phyloP scores from a whole-genome alignment of 1,140 invertebrate genomes.

The Drosophila pseudoobscura region DNA sequence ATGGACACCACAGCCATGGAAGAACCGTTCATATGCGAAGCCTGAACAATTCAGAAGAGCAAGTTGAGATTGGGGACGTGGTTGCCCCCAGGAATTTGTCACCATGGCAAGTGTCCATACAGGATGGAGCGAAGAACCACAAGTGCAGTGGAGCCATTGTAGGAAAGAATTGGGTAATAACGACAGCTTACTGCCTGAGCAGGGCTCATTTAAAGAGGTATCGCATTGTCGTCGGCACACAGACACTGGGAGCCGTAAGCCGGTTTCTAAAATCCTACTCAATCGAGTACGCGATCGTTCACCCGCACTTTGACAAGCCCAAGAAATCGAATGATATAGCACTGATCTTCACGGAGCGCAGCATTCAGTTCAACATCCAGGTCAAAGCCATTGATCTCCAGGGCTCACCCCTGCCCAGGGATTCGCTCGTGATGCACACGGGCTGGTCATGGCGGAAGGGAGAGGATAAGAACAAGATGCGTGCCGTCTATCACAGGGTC shows the following conservation, averaged over 20 bases:
- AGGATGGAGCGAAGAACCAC: neutral
- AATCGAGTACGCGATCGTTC: constrained; percentile 4
- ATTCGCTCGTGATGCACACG: neutral
- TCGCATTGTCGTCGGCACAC: neutral
- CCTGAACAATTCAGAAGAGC: too few species aligned
- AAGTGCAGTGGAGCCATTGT: constrained; percentile 19
- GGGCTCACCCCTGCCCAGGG: neutral
- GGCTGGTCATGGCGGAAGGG: neutral
- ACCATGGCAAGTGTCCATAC: constrained; percentile 12
- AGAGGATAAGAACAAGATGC: neutral
- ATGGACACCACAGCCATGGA: too few species aligned
- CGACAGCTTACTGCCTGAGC: constrained; percentile 1
- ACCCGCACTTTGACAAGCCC: constrained; percentile 2
- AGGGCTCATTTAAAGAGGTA: neutral
- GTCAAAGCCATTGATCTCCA: neutral
- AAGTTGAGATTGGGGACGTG: too few species aligned
- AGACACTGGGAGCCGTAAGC: neutral
- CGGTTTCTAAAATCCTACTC: neutral
- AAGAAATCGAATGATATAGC: constrained; percentile 8
- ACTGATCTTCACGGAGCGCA: neutral
- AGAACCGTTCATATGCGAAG: too few species aligned
- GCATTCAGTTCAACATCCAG: neutral
- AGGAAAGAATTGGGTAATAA: constrained; percentile 1
- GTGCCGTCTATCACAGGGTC: neutral
- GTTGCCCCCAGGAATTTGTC: neutral